Conservation (phyloP, 2,888 invertebrate species). For the Drosophila acutilabella region DNA sequence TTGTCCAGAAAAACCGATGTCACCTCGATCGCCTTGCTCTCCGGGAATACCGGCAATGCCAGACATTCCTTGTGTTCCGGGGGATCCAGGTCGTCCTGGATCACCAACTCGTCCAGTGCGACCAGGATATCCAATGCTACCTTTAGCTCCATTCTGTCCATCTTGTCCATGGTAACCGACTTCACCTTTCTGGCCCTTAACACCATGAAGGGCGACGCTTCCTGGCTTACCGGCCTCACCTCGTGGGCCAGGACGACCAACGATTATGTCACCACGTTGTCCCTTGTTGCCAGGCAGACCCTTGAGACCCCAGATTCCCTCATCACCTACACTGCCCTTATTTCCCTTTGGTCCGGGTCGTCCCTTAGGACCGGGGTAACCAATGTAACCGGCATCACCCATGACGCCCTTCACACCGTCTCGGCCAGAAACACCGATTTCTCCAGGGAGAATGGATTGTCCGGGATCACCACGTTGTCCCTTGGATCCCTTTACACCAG, state of each 20-base stretch:
- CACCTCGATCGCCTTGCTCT: slow-evolving; percentile 86
- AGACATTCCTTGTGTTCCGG: slow-evolving; percentile 67
- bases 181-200: slow-evolving; percentile 85
- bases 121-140: slow-evolving; percentile 86
- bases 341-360: slow-evolving; percentile 86
- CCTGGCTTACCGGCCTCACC: slow-evolving; percentile 85
- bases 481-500: slow-evolving; percentile 83
- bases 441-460: slow-evolving; percentile 83
- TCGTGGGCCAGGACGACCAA: slow-evolving; percentile 82
- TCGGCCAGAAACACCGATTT: slow-evolving; percentile 84
- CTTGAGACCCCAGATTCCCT: slow-evolving; percentile 86
- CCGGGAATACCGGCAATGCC: slow-evolving; percentile 82
- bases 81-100: slow-evolving; percentile 80
- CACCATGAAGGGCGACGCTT: slow-evolving; percentile 80
- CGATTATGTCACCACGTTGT: slow-evolving; percentile 83
- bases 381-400: slow-evolving; percentile 86
- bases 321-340: slow-evolving; percentile 87
- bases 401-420: slow-evolving; percentile 84
- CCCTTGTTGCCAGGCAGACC: slow-evolving; percentile 87
- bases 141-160: slow-evolving; percentile 84
- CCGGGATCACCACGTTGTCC: slow-evolving; percentile 85
- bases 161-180: slow-evolving; percentile 82
- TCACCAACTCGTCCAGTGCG: slow-evolving; percentile 85
- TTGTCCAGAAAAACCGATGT: slow-evolving; percentile 86
- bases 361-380: slow-evolving; percentile 86